Conservation (phyloP, 2,113 vertebrate species). For the Centrocercus urophasianus region DNA sequence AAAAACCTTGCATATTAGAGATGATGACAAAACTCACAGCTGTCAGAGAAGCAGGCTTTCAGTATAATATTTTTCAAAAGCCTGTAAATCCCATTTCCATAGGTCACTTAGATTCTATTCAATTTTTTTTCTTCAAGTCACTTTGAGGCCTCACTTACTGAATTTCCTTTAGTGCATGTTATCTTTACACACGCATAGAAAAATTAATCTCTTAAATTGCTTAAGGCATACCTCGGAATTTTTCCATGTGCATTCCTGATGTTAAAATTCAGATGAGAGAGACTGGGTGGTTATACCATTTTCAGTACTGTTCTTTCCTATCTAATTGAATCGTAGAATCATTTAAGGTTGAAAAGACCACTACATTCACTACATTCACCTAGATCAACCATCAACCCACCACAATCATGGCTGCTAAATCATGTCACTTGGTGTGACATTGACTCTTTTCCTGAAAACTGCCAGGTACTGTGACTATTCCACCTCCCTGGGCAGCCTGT, state of each 20-base stretch:
- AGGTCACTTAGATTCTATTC: not conserved
- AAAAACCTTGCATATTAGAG: not conserved
- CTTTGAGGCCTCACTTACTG: not conserved
- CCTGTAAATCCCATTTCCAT: not conserved
- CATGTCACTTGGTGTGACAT: too few relatives aligned
- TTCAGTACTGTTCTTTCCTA: not conserved
- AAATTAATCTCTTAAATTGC: not conserved
- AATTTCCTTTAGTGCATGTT: not conserved
- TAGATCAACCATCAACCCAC: too few relatives aligned
- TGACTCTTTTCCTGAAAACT: too few relatives aligned
- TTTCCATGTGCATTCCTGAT: not conserved
- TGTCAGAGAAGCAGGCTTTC: not conserved
- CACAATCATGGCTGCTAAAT: too few relatives aligned
- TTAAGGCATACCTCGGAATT: not conserved
- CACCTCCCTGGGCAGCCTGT: too few relatives aligned
- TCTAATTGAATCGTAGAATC: not conserved
- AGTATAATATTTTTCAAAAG: not conserved
- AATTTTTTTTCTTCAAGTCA: accelerated
- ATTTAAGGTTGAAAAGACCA: too few relatives aligned
- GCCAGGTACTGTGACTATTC: too few relatives aligned
- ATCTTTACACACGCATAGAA: not conserved
- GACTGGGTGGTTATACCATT: not conserved
- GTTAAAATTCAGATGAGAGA: not conserved
- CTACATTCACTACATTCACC: too few relatives aligned
- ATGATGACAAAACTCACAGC: not conserved